Base-by-base conservation (phyloP, 2,888 invertebrate genomes). In the Agrochola litura region DNA sequence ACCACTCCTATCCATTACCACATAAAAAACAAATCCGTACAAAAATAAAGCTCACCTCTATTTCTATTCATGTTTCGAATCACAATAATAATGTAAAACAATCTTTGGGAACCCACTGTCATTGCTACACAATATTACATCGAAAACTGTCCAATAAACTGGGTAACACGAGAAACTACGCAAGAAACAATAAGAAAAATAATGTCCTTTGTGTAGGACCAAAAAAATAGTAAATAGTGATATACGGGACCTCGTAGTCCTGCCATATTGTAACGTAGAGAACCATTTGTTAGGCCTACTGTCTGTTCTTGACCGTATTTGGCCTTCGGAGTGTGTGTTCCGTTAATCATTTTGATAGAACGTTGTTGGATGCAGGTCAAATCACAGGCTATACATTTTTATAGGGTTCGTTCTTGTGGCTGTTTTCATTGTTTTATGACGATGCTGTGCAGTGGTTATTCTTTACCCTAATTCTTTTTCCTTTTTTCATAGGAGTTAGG, bases 301-400 rank as follows among this genome's bases (percentile, higher is more conserved):
- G 81, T 77, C 82, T 77, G 83, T 78, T 71, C 49, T 79, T 89
- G 85, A 84, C 85, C 85, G 82, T 81, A 64, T 68, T 85, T 82
- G 84, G 80, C 83, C 82, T 86, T 81, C 72, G 79, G 37, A 81
- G 68, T 77, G 69, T 76, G 71, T 77, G 72, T 77, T 73, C 81
- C 73, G 84, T 91, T 85, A 86, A 88, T 91, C 86, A 89, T 87
- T 80, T 83, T 89, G 88, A 90, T 88, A 64, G 81, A 86, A 85
- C 80, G 84, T 83, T 85, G 65, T 74, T 83, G 76, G 56, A 76
- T 79, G 66, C 76, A 84, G 75, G 79, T 79, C 65, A 46, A 82
- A 75, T 78, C 68, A 49, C 49, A 70, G 19, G 63, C 58, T 69
- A 71, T 84, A 72, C 2, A 63, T 63, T 73, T 49, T 72, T 65